These are phyloP conservation scores for Pundamilia nyererei DNA, from an alignment of 2,113 vertebrate genomes.

Conservation along the genomic window DNA sequence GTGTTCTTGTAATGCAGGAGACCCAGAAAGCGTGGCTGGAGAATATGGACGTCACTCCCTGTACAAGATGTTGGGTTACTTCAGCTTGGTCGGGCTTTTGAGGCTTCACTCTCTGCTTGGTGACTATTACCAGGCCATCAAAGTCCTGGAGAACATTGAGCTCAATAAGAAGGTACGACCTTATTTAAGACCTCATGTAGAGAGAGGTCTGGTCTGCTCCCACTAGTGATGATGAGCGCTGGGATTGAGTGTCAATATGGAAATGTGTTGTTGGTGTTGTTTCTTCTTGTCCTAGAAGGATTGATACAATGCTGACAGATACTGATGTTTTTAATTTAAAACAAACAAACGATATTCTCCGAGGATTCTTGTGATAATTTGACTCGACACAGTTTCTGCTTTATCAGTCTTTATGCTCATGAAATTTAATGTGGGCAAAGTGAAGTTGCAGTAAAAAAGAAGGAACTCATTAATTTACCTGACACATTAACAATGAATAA, in stretches of 20 bases:
- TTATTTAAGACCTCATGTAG: neutral
- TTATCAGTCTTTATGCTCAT: neutral
- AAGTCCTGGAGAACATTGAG: conserved; percentile 97
- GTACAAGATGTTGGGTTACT: conserved; percentile 98
- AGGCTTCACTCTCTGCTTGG: conserved; percentile 93
- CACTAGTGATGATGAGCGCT: neutral
- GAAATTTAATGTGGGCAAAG: neutral
- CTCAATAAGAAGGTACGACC: conserved; percentile 94
- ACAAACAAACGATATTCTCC: accelerated
- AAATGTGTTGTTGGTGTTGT: neutral
- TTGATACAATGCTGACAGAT: neutral
- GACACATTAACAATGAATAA: neutral
- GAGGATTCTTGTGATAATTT: neutral
- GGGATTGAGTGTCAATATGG: neutral
- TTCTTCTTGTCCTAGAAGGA: neutral
- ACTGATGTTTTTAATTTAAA: neutral
- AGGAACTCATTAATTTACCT: neutral
- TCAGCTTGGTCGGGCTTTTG: conserved; percentile 93
- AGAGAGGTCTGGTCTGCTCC: neutral
- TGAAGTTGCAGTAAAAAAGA: neutral
- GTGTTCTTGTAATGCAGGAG: conserved; percentile 71
- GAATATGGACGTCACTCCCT: conserved; percentile 96
- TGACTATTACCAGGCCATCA: conserved; percentile 98
- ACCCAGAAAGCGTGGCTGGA: conserved; percentile 98
- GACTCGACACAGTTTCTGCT: neutral